Evolutionary conservation across 2,113 vertebrate species (phyloP).

Genomic region (Sphyrna mokarran): DNA sequence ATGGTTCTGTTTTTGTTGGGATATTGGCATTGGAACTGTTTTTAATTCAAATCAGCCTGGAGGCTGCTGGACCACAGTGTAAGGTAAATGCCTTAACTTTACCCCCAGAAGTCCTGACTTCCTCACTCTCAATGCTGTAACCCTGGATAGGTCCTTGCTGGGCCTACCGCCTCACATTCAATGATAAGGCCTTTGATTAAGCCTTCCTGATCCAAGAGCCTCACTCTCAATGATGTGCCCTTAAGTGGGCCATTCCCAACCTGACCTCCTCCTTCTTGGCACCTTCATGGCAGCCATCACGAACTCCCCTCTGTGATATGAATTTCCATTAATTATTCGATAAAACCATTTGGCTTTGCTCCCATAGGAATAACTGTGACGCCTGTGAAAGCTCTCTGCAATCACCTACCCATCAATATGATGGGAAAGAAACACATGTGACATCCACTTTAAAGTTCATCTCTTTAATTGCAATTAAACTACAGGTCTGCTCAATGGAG

Average conservation of each 20-base stretch:
- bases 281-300: not conserved
- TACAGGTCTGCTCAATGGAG: not conserved
- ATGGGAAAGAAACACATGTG: not conserved
- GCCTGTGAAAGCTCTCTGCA: not conserved
- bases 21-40: too few relatives aligned
- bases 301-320: not conserved
- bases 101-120: too few relatives aligned
- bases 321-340: not conserved
- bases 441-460: not conserved
- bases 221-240: not conserved
- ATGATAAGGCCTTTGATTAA: not conserved
- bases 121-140: too few relatives aligned
- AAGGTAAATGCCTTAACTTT: not conserved
- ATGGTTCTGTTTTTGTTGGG: too few relatives aligned
- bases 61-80: too few relatives aligned
- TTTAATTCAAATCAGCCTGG: too few relatives aligned
- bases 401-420: not conserved
- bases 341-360: not conserved
- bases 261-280: not conserved
- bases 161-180: not conserved
- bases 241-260: not conserved
- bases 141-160: not conserved
- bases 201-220: not conserved
- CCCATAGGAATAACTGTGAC: not conserved
- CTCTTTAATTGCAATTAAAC: not conserved